Evolutionary conservation across 2,797 vertebrate genomes (phyloP).

Genomic region (Thripadectes ignobilis): DNA sequence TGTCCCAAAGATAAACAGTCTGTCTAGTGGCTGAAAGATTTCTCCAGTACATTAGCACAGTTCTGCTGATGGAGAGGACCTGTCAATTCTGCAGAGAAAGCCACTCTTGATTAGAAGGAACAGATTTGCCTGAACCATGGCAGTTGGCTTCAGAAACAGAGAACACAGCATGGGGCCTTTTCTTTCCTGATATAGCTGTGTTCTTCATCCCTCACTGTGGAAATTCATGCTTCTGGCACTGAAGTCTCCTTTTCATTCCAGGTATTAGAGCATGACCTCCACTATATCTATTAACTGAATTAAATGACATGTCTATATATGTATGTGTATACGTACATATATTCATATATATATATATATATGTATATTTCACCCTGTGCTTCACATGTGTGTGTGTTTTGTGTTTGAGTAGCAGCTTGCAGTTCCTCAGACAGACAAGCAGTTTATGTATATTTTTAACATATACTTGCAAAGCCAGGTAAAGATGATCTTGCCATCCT

Average conservation of each 20-base stretch:
- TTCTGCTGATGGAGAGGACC: background rate
- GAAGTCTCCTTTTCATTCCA: background rate
- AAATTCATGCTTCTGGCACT: background rate
- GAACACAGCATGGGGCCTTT: accelerated
- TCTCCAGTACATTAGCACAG: background rate
- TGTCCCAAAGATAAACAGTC: background rate
- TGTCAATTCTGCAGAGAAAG: background rate
- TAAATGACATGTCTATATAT: accelerated
- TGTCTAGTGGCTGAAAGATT: background rate
- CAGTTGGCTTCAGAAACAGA: background rate
- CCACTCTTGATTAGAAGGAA: background rate
- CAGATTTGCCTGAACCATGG: background rate
- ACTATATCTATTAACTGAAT: background rate
- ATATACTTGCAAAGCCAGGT: background rate
- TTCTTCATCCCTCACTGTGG: background rate
- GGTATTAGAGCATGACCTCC: accelerated
- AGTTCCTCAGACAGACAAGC: background rate
- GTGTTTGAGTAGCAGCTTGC: background rate
- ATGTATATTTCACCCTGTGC: background rate
- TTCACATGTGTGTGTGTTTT: accelerated
- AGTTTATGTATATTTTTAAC: accelerated
- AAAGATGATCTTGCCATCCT: background rate
- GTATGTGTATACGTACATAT: too few relatives aligned
- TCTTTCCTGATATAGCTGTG: background rate
- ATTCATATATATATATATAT: too few relatives aligned